These are phyloP conservation scores for Gortyna flavago DNA, from an alignment of 2,888 invertebrate species.

Conservation along the genomic window DNA sequence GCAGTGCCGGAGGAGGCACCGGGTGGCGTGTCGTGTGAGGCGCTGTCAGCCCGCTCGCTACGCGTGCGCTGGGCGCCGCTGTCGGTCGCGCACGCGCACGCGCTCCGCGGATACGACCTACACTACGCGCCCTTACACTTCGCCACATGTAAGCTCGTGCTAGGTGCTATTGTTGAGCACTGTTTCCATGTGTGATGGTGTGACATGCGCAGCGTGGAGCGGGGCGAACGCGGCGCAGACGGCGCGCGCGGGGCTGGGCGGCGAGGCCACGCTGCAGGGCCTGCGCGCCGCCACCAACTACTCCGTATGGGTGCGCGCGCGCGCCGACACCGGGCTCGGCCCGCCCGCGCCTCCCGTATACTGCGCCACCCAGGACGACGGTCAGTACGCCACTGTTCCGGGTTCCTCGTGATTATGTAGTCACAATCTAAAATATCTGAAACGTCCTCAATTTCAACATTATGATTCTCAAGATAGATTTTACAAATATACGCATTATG, in stretches of 20 bases:
- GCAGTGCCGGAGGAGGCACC: slow-evolving; percentile 93
- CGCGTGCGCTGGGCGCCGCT: slow-evolving; percentile 92
- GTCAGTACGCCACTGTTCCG: slow-evolving; percentile 80
- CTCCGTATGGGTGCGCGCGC: slow-evolving; percentile 94
- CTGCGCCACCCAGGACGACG: slow-evolving; percentile 94
- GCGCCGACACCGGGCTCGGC: slow-evolving; percentile 94
- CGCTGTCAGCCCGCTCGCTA: slow-evolving; percentile 92
- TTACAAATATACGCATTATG: background rate
- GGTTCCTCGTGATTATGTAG: too few species aligned
- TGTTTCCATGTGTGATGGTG: background rate
- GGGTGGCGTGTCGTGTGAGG: slow-evolving; percentile 92
- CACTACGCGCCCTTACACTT: slow-evolving; percentile 91
- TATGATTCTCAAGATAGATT: too few species aligned
- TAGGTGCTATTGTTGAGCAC: background rate
- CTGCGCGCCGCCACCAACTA: slow-evolving; percentile 95
- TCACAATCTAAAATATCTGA: background rate
- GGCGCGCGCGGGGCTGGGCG: slow-evolving; percentile 66
- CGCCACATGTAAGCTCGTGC: slow-evolving; percentile 68
- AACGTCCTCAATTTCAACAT: background rate
- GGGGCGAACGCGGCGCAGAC: slow-evolving; percentile 52
- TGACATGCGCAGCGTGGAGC: slow-evolving; percentile 32
- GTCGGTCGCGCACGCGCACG: slow-evolving; percentile 90
- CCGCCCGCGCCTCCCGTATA: slow-evolving; percentile 92
- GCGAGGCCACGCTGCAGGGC: slow-evolving; percentile 91
- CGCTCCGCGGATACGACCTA: slow-evolving; percentile 94